Evolutionary conservation across 2,113 vertebrate species (phyloP).

Genomic region (Heloderma charlesbogerti): DNA sequence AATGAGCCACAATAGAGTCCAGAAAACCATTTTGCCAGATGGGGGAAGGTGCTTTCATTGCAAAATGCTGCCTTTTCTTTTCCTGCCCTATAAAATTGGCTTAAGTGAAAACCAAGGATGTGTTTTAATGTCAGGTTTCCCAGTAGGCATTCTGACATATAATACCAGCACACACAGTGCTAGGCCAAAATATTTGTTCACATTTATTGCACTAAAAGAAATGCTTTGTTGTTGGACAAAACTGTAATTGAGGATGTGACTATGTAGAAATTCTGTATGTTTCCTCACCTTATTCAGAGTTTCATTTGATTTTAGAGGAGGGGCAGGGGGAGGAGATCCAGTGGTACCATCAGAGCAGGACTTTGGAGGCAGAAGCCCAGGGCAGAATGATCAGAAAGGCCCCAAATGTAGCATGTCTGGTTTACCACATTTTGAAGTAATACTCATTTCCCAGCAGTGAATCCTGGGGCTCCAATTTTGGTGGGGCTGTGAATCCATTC

Average conservation of each 20-base stretch:
- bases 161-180: conserved; percentile 63
- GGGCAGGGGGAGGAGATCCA: not conserved
- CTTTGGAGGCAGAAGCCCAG: too few relatives aligned
- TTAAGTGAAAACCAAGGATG: conserved; percentile 88
- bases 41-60: conserved; percentile 91
- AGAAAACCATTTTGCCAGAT: conserved; percentile 97
- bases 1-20: conserved; percentile 97
- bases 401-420: too few relatives aligned
- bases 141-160: conserved; percentile 78
- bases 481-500: too few relatives aligned
- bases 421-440: too few relatives aligned
- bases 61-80: conserved; percentile 89
- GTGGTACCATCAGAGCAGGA: conserved; percentile 46
- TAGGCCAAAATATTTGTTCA: conserved; percentile 62
- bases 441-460: conserved; percentile 72
- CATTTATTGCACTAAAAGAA: conserved; percentile 59
- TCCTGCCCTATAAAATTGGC: conserved; percentile 84
- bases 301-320: not conserved
- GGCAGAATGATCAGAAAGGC: too few relatives aligned
- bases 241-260: conserved; percentile 43
- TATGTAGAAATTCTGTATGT: conserved; percentile 51
- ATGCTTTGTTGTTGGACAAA: conserved; percentile 65
- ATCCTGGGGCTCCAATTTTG: too few relatives aligned
- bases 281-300: conserved; percentile 62
- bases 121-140: conserved; percentile 84